Evolutionary conservation across 2,797 vertebrate species (phyloP), one percentile per base, ranked within the genome.

Genomic region (Eremophila alpestris): DNA sequence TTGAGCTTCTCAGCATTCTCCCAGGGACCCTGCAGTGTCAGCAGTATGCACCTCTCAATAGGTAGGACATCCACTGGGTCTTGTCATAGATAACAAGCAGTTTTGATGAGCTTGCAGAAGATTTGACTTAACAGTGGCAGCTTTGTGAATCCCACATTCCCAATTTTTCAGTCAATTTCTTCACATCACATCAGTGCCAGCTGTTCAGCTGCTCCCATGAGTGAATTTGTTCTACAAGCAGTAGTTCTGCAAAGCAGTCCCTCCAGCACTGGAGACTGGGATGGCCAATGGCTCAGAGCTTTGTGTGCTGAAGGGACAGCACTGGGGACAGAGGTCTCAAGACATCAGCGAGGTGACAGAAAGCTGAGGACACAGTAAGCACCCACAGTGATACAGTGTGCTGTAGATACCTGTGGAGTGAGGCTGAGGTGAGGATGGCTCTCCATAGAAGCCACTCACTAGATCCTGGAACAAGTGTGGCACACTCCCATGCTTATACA

Each of bases 301-400:
- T 26, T 8, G 29, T 6, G 23, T 26, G 22, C 36, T 26, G 51
- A 75, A 60, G 23, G 6, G n/a, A 78, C 15, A 81, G 46, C 2
- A 2, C 49, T 43, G 27, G 10, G 64, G 77, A 7, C 36, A 62
- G 68, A 69, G 22, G 36, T 41, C 65, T 68, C 32, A 11, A 69
- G 38, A 8, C n/a, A 62, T 20, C 27, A 65, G 43, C 32, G 34
- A 34, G 22, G 56, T 52, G 32, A 54, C 52, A 46, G 6, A 63
- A 51, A 67, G 34, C 49, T 51, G 48, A 45, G 21, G 30, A 34
- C 8, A 13, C 19, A 21, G 22, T 5, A 24, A 26, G 43, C 7
- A 45, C 13, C 16, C 2, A 8, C 34, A 38, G 1, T 4, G 14
- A 55, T 2, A 19, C 13, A 27, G 34, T 5, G 30, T 2, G 8